These are phyloP conservation scores for Isoperla grammatica DNA, from an alignment of 2,888 invertebrate species.

Conservation along the genomic window DNA sequence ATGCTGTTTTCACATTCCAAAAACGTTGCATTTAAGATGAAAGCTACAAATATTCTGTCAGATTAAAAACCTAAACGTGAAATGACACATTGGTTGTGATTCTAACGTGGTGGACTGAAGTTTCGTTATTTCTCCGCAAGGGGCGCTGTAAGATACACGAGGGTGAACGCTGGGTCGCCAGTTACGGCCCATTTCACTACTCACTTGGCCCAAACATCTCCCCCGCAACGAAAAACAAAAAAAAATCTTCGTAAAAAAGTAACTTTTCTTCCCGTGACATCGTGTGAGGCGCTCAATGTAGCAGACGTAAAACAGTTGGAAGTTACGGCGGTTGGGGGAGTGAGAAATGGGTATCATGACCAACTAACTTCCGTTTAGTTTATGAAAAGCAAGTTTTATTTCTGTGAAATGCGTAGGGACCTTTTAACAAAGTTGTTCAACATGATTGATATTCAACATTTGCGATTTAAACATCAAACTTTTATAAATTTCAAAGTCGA, in stretches of 20 bases:
- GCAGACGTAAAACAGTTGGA: slow-evolving; percentile 23
- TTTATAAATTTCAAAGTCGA: too few species aligned
- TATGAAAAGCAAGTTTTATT: slow-evolving; percentile 15
- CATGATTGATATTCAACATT: too few species aligned
- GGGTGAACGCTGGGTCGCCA: slow-evolving; percentile 7
- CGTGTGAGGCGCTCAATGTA: slow-evolving; percentile 21
- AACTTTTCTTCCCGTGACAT: slow-evolving; percentile 20
- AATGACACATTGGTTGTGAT: too few species aligned
- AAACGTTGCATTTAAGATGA: not conserved
- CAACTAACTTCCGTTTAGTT: slow-evolving; percentile 15
- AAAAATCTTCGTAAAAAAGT: slow-evolving; percentile 14
- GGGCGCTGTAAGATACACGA: too few species aligned
- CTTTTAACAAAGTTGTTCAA: too few species aligned
- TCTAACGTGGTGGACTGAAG: too few species aligned
- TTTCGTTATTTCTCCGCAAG: too few species aligned
- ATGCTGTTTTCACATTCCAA: slow-evolving; percentile 1
- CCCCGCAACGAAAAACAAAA: not conserved
- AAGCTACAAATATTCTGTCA: slow-evolving; percentile 15
- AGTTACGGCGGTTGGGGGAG: slow-evolving; percentile 5
- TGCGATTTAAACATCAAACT: too few species aligned
- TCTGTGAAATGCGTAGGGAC: slow-evolving; percentile 3
- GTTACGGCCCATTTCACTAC: slow-evolving; percentile 21
- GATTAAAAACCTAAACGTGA: slow-evolving; percentile 8
- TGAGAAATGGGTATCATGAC: slow-evolving; percentile 16
- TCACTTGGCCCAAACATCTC: slow-evolving; percentile 8